Evolutionary conservation across 2,797 vertebrate species (phyloP).

Genomic region (Enteromius argenteus): DNA sequence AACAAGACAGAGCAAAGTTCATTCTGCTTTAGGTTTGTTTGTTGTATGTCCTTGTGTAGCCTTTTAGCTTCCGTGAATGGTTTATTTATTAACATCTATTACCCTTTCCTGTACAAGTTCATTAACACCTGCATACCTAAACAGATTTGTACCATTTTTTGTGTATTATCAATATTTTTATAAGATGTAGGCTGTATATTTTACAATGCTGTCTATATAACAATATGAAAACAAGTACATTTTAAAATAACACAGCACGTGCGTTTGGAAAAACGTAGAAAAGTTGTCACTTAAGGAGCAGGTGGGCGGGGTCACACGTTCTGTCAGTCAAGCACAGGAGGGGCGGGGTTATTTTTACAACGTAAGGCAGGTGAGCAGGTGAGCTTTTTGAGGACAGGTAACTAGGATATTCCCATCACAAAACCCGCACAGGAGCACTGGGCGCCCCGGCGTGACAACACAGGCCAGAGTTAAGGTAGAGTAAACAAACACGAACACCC

Average conservation of each 20-base stretch:
- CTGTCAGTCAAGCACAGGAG: conserved; percentile 20
- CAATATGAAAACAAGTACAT: not conserved
- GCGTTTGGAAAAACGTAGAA: not conserved
- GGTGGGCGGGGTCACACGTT: not conserved
- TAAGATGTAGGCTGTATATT: not conserved
- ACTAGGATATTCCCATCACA: conserved; percentile 44
- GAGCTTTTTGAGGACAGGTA: conserved; percentile 21
- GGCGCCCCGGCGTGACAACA: conserved; percentile 31
- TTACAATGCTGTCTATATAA: not conserved
- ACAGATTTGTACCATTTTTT: not conserved
- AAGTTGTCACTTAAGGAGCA: not conserved
- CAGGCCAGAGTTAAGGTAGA: conserved; percentile 31
- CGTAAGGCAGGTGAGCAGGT: conserved; percentile 27
- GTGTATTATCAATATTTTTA: not conserved
- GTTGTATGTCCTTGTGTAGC: not conserved
- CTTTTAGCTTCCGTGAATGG: conserved; percentile 39
- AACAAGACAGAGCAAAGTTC: conserved; percentile 57
- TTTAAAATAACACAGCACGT: not conserved
- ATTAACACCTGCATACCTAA: conserved; percentile 18
- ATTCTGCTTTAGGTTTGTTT: conserved; percentile 30
- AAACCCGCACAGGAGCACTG: conserved; percentile 18
- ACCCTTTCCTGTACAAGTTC: not conserved
- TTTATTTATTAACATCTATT: conserved; percentile 57
- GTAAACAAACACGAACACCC: conserved; percentile 10
- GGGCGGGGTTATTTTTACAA: conserved; percentile 21